Base-by-base conservation (phyloP, 1,140 invertebrate genomes). In the Dendroctonus ponderosae region DNA sequence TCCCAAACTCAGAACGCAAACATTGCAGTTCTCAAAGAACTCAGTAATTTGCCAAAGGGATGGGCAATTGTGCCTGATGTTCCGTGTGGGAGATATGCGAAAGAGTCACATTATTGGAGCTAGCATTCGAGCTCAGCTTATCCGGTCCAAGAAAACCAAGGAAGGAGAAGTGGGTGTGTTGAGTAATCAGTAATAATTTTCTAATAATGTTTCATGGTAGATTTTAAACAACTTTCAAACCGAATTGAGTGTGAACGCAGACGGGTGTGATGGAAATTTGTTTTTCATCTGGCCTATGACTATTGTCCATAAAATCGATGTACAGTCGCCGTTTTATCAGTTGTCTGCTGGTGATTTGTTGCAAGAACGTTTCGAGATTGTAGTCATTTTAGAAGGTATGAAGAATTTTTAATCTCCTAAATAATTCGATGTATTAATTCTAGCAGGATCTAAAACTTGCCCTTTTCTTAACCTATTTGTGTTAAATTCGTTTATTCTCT, bases 91-190 rank as follows among this genome's bases (percentile, higher is more conserved):
- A 5, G 97, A 99, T 79, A 97, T 99, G 92, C 83, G 97, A 54
- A 98, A 98, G 79, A 97, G 94, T 8, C 96, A 98, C 78, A 94
- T 99, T 53, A 97, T 99, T 49, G 94, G 94, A 15, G 94, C 94
- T 0, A 90, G 88, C 66, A 89, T 99, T 4, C 80, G 93, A 50
- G 95, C 95, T 0, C 92, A 97, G 77, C 80, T 99, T 54, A 96
- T 99, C 50, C 85, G 90, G 62, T 87, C 91, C n/a, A 88, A 89
- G 68, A 89, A 89, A 12, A 98, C 96, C 0, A 88, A 90, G 73
- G 94, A 97, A 81, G 94, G 94, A 53, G 65, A 67, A 42, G 65
- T 67, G 61, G 5, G 56, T 26, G 0, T 6, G 9, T n/a, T 43
- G 5, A 7, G 5, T 11, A 44, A 40, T 41, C 11, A 12, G 2